Percentiles rank a stretch among this genome's conserved stretches.
These are phyloP conservation scores for Phylloscopus whistleri DNA, from an alignment of 2,113 vertebrate genomes.

Conservation along the genomic window DNA sequence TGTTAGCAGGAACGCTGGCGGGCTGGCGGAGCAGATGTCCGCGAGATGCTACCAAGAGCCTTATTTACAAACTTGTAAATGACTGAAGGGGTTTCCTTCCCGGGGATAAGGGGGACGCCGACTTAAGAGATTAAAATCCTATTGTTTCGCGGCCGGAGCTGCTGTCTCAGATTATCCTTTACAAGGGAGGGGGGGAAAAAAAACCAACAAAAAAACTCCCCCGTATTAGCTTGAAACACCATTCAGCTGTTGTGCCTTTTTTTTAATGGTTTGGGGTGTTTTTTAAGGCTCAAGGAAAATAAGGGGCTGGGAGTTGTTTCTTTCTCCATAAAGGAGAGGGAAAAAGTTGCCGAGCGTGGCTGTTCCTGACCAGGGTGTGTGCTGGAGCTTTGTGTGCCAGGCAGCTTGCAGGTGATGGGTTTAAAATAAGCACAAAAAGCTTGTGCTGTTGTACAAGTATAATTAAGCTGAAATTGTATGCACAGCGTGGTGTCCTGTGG, in stretches of 20 bases:
- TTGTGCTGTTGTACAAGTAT: neutral
- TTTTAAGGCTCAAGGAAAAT: neutral
- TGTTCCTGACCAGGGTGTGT: neutral
- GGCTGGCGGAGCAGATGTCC: constrained; percentile 65
- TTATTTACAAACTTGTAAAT: constrained; percentile 66
- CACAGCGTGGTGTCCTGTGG: fast-evolving
- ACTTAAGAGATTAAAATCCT: constrained; percentile 69
- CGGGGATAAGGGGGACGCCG: constrained; percentile 46
- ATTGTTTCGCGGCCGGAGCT: constrained; percentile 57
- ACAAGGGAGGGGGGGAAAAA: neutral
- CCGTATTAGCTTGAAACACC: constrained; percentile 12
- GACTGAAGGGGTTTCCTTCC: constrained; percentile 62
- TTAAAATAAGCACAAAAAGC: neutral
- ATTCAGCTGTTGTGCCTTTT: neutral
- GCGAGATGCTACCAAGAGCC: constrained; percentile 54
- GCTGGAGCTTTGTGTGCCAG: neutral
- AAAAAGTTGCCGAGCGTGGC: fast-evolving
- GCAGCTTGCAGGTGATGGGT: neutral
- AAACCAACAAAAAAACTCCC: too few species aligned
- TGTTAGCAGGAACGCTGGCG: constrained; percentile 60
- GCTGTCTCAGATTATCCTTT: constrained; percentile 67
- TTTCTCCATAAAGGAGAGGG: neutral
- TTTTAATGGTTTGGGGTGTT: neutral
- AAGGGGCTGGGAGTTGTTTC: neutral
- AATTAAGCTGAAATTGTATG: neutral